A percentile compares a stretch with the other conserved stretches of the same genome.
Conservation (phyloP, 2,797 vertebrate species). For the Spea hammondii region DNA sequence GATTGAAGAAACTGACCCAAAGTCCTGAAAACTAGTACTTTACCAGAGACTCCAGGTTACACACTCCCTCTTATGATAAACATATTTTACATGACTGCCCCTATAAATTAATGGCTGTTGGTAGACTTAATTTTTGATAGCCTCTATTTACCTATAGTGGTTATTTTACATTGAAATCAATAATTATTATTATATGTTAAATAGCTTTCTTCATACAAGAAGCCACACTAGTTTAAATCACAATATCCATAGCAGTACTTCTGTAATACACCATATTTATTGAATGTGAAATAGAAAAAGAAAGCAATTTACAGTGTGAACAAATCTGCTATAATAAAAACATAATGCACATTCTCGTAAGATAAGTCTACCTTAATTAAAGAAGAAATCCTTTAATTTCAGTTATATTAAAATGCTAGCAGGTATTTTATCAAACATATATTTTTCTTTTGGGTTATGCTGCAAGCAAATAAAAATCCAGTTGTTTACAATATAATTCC, state of each 20-base stretch:
- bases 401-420: conserved; percentile 25
- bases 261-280: conserved; percentile 2
- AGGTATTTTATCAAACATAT: conserved; percentile 46
- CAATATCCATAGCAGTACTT: not conserved
- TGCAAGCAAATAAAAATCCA: conserved; percentile 27
- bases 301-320: conserved; percentile 31
- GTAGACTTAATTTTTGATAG: too few relatives aligned
- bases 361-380: conserved; percentile 51
- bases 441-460: conserved; percentile 29
- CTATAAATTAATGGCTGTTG: too few relatives aligned
- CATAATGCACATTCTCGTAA: conserved; percentile 41
- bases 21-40: too few relatives aligned
- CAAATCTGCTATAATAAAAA: conserved; percentile 49
- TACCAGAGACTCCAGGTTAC: too few relatives aligned
- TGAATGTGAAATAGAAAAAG: conserved; percentile 19
- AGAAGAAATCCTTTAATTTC: conserved; percentile 44
- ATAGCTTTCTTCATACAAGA: not conserved
- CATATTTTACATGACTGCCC: too few relatives aligned
- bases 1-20: too few relatives aligned
- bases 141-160: too few relatives aligned
- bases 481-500: conserved; percentile 17
- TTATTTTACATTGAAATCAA: too few relatives aligned
- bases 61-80: too few relatives aligned
- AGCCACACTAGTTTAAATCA: not conserved
- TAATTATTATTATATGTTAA: not conserved